Evolutionary conservation across 2,113 vertebrate genomes (phyloP), one percentile per base, ranked within the genome.

Genomic region (Stegastes partitus): DNA sequence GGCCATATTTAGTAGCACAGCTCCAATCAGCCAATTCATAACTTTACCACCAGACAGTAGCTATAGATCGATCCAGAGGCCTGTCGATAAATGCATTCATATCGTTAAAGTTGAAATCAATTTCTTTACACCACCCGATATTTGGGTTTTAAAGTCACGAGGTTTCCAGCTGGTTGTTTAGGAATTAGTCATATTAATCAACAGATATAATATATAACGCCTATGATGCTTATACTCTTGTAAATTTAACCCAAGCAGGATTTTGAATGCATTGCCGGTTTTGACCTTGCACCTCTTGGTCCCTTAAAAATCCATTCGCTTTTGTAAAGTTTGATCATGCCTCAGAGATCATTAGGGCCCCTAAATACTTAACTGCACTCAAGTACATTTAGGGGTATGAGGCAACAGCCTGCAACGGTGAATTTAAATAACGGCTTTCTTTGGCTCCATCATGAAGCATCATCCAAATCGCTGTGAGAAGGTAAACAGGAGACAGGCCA

Each of bases 401-500:
- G 14, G 49, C 56, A 73, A 68, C 31, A 63, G 64, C 31, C 63
- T 62, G 25, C 47, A 47, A 79, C 37, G 21, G 59, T 21, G 39
- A 61, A 28, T 23, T 78, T 47, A 57, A 80, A 70, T 39, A 71
- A 18, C 0, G 0, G 21, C 44, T 68, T 81, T 22, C 50, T 62
- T 59, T 62, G 45, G 44, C 72, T 83, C 66, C 44, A 80, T 83
- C 63, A 61, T 53, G 44, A 26, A 74, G 21, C 54, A 77, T 80
- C 62, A 75, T 75, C 55, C 51, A 85, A 75, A 88, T 56, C 15
- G 16, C 56, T 54, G 42, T 26, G 77, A 84, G 64, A 86, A 77
- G 51, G 77, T 82, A 85, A 89, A 84, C 71, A 82, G 58, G 57
- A 87, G 83, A 81, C 71, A 59, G 21, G 55, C 25, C 78, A 85